These are phyloP conservation scores for Patiria pectinifera DNA, from an alignment of 53 echinoderm and acorn worm species.

Conservation along the genomic window DNA sequence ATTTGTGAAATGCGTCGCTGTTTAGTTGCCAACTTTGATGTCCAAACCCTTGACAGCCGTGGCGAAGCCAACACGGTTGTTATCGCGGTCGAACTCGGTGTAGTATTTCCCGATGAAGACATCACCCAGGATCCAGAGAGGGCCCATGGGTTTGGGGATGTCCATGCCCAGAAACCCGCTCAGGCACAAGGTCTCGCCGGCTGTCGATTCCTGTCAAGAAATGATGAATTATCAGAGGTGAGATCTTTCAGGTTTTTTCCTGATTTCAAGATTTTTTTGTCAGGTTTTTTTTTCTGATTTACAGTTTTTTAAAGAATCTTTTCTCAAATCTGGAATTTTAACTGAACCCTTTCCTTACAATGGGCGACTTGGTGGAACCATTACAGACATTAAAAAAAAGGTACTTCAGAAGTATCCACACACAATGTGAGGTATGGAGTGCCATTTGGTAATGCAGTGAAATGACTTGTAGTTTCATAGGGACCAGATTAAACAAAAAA, in stretches of 20 bases:
- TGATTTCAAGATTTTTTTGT: too few relatives aligned
- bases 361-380: too few relatives aligned
- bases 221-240: background rate
- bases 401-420: too few relatives aligned
- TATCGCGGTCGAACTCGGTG: conserved; percentile 89
- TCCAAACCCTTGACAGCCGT: conserved; percentile 34
- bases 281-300: too few relatives aligned
- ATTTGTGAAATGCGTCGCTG: background rate
- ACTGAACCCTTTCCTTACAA: too few relatives aligned
- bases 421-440: too few relatives aligned
- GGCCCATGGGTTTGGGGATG: conserved; percentile 83
- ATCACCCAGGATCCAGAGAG: conserved; percentile 97
- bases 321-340: too few relatives aligned
- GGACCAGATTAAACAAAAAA: too few relatives aligned
- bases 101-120: conserved; percentile 92
- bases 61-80: conserved; percentile 88
- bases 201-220: background rate
- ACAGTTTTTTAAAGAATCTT: too few relatives aligned
- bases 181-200: conserved; percentile 10
- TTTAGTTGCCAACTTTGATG: conserved; percentile 21
- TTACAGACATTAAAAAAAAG: too few relatives aligned
- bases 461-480: too few relatives aligned
- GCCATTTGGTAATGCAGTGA: too few relatives aligned
- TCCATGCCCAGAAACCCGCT: conserved; percentile 96
- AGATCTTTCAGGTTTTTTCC: background rate